These are phyloP conservation scores for Oligia fasciuncula DNA, from an alignment of 2,888 invertebrate species.

Conservation along the genomic window DNA sequence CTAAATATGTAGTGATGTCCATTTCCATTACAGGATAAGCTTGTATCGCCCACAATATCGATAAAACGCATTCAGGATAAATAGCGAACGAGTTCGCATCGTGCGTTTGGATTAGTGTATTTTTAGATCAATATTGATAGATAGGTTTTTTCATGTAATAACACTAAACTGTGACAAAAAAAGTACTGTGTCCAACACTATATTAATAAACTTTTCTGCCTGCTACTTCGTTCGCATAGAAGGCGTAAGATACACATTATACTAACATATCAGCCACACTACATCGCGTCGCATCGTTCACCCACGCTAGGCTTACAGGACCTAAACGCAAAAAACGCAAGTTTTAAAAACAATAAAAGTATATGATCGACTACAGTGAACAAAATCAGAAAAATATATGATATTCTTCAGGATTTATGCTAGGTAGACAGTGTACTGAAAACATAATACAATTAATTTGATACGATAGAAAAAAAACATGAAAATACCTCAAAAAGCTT, in stretches of 20 bases:
- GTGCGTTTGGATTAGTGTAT: constrained; percentile 13
- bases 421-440: no score
- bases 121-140: constrained; percentile 26
- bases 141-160: neutral
- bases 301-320: no score
- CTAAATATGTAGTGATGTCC: constrained; percentile 3
- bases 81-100: constrained; percentile 19
- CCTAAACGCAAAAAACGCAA: no score
- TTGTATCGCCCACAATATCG: constrained; percentile 26
- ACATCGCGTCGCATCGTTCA: no score
- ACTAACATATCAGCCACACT: neutral
- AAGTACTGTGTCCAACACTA: neutral
- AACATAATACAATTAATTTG: no score
- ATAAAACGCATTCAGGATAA: constrained; percentile 33
- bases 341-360: no score
- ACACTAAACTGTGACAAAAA: neutral
- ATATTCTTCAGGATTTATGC: no score
- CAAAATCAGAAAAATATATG: no score
- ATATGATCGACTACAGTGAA: no score
- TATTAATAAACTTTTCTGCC: neutral
- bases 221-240: neutral
- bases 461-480: no score
- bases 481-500: no score
- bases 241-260: no score
- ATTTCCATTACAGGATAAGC: constrained; percentile 35